A percentile compares a stretch with the other conserved stretches of the same genome.
Evolutionary conservation across 1,140 invertebrate species (phyloP).

Genomic region (Lordiphosa clarofinis): DNA sequence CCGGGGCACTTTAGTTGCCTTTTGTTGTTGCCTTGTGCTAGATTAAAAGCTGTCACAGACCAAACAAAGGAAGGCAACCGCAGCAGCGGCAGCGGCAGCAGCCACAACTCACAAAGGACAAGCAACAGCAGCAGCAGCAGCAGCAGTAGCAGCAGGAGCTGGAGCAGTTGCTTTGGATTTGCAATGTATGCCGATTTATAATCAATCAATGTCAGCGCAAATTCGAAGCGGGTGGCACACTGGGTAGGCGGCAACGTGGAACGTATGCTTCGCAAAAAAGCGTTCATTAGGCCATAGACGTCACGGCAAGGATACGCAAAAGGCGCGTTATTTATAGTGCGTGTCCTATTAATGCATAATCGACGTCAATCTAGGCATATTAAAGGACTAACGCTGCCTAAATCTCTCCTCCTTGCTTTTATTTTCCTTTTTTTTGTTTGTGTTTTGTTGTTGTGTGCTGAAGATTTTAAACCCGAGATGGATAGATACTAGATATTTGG

Average conservation of each 20-base stretch:
- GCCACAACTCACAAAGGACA: slow-evolving; percentile 59
- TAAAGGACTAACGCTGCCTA: slow-evolving; percentile 66
- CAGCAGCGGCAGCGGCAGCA: slow-evolving; percentile 29
- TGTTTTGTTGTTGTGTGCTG: slow-evolving; percentile 1
- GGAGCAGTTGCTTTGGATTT: slow-evolving; percentile 63
- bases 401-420: slow-evolving; percentile 27
- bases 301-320: slow-evolving; percentile 54
- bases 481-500: slow-evolving; percentile 35
- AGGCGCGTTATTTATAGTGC: slow-evolving; percentile 75
- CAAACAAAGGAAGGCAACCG: slow-evolving; percentile 76
- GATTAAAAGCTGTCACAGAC: slow-evolving; percentile 76
- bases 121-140: slow-evolving; percentile 35
- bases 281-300: slow-evolving; percentile 73
- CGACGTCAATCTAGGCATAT: slow-evolving; percentile 74
- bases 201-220: slow-evolving; percentile 77
- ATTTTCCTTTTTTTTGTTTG: background rate
- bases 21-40: slow-evolving; percentile 57
- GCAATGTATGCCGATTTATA: slow-evolving; percentile 78
- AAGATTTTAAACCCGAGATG: slow-evolving; percentile 52
- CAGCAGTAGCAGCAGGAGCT: too few species aligned
- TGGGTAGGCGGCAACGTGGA: slow-evolving; percentile 39
- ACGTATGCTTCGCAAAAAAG: slow-evolving; percentile 59
- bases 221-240: slow-evolving; percentile 52
- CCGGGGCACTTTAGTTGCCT: slow-evolving; percentile 46
- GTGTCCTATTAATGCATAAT: slow-evolving; percentile 69